Evolutionary conservation across 2,888 invertebrate genomes (phyloP).

Genomic region (Chaetogeoica ovagalla): DNA sequence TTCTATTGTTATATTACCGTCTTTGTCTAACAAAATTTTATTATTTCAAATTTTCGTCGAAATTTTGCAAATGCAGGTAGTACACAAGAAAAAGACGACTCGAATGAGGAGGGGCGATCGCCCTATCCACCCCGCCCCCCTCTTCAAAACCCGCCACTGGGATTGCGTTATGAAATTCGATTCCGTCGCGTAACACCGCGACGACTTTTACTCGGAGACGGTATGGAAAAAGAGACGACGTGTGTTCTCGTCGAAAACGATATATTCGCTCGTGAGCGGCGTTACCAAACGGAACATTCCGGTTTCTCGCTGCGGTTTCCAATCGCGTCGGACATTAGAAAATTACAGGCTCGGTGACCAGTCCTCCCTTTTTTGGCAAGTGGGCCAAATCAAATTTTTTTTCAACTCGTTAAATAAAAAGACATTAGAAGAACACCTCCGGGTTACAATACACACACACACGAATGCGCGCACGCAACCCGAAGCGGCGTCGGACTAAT

Average conservation of each 20-base stretch:
- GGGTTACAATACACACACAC: background rate
- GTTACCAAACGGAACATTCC: constrained; percentile 4
- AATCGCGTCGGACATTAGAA: constrained; percentile 38
- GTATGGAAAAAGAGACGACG: background rate
- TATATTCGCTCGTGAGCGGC: constrained; percentile 4
- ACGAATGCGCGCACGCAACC: background rate
- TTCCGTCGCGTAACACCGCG: constrained; percentile 6
- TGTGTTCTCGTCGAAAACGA: background rate
- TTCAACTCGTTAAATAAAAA: constrained; percentile 33
- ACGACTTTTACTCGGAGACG: constrained; percentile 30
- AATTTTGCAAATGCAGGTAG: too few relatives aligned
- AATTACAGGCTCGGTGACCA: constrained; percentile 41
- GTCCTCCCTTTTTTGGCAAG: constrained; percentile 52
- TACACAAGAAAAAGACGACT: too few relatives aligned
- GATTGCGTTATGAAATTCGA: constrained; percentile 31
- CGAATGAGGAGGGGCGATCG: too few relatives aligned
- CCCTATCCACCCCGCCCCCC: too few relatives aligned
- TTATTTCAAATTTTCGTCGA: too few relatives aligned
- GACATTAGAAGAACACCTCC: background rate
- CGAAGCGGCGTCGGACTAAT: background rate
- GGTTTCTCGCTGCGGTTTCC: constrained; percentile 42
- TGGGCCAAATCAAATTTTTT: constrained; percentile 47
- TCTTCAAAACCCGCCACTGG: too few relatives aligned
- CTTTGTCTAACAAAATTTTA: too few relatives aligned
- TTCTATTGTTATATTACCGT: too few relatives aligned